Base-by-base conservation (phyloP, 2,888 invertebrate genomes). In the Pterostichus niger region DNA sequence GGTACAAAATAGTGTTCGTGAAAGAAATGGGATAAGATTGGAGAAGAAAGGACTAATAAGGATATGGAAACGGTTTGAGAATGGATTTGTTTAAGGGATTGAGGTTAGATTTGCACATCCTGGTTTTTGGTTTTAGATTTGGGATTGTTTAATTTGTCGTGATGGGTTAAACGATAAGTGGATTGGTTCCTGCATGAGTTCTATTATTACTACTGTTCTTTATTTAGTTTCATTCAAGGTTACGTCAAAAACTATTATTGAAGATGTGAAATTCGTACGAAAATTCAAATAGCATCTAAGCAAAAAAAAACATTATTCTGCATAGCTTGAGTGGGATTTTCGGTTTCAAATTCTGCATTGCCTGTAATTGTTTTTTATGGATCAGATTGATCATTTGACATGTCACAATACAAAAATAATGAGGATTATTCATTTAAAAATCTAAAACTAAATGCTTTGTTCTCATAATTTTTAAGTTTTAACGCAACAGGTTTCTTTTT, bases 91-190 rank as follows among this genome's bases (percentile, higher is more conserved):
- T 49, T 54, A 10, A 35, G 24, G 52, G 44, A 54, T 49, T 54
- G 7, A 35, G 31, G 24, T 76, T 35, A 49, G 44, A 79, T 79
- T 80, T 80, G 80, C 80, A 80, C 80, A 80, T 80, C 80, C 80
- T 80, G 80, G 68, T 33, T 79, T 64, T 79, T 79, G 46, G 40
- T 61, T 59, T 59, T 33, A 64, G 40, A 24, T 59, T 59, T 33
- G 35, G 33, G 13, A 35, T 64, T 6, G 35, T 35, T 10, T 64
- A 64, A 64, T 35, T 40, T 13, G 64, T 31, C n/a, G 40, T 64
- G 40, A 64, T 35, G 33, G 64, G 40, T 64, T 71, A 13, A 40
- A 40, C 40, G 40, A 40, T 44, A 10, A 71, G 44, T 71, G 68
- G 15, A 35, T 35, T 64, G 64, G 35, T n/a, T 64, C 33, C 13